Conservation (phyloP, 2,888 invertebrate species). For the Pseudococcus jackbeardsleyi region DNA sequence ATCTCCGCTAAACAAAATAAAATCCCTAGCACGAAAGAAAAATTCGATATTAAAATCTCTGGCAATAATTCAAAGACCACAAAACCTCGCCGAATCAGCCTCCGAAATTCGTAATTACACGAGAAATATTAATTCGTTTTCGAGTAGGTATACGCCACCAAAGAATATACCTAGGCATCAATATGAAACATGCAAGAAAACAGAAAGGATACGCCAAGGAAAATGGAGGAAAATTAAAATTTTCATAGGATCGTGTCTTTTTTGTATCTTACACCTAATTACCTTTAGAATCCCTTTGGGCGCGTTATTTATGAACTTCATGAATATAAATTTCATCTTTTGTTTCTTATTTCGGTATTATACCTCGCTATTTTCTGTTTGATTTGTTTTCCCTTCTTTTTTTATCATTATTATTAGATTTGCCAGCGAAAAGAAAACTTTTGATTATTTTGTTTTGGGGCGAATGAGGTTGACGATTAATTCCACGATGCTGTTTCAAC, state of each 20-base stretch:
- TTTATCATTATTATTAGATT: conserved; percentile 24
- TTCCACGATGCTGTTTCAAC: conserved; percentile 6
- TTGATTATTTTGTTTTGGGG: conserved; percentile 38
- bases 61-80: background rate
- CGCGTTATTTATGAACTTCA: conserved; percentile 59
- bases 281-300: conserved; percentile 51
- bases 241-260: conserved; percentile 34
- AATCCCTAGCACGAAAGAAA: background rate
- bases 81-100: background rate
- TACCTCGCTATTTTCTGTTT: conserved; percentile 35
- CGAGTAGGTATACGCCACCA: background rate
- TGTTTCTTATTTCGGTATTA: conserved; percentile 27
- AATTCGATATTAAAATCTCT: background rate
- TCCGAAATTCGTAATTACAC: conserved; percentile 25
- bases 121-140: background rate
- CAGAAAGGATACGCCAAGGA: conserved; percentile 6
- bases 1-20: too few species aligned
- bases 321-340: conserved; percentile 60
- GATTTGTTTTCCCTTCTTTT: conserved; percentile 19
- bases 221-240: conserved; percentile 58
- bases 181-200: conserved; percentile 42
- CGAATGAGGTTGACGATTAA: conserved; percentile 17
- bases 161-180: background rate
- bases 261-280: conserved; percentile 56
- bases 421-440: conserved; percentile 10